Evolutionary conservation across 2,797 vertebrate genomes (phyloP).

Genomic region (Sciurus vulgaris): DNA sequence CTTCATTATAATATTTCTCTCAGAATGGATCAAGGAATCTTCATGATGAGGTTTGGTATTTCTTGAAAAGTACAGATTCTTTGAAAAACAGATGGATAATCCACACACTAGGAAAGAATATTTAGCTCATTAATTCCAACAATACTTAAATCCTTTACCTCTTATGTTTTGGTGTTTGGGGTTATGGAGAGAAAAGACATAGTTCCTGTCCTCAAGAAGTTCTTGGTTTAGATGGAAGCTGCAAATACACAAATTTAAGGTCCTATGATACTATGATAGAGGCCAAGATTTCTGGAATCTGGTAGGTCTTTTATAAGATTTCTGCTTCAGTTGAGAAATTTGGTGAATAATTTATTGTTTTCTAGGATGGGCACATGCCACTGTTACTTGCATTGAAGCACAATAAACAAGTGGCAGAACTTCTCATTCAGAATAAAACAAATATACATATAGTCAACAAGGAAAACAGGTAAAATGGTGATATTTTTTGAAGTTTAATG

Average conservation of each 20-base stretch:
- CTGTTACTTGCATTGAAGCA: constrained; percentile 88
- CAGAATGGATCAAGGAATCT: background rate
- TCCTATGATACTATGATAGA: background rate
- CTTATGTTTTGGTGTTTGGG: background rate
- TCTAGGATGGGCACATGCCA: constrained; percentile 92
- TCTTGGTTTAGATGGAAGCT: background rate
- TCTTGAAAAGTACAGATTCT: background rate
- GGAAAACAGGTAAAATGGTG: too few relatives aligned
- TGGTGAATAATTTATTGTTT: constrained; percentile 50
- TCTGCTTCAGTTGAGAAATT: background rate
- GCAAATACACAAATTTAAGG: background rate
- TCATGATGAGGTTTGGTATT: background rate
- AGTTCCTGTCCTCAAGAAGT: background rate
- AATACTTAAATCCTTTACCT: background rate
- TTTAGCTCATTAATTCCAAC: background rate
- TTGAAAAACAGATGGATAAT: background rate
- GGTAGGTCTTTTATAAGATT: background rate
- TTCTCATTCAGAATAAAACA: too few relatives aligned
- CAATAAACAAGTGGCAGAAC: too few relatives aligned
- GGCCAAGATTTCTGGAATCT: background rate
- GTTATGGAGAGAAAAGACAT: background rate
- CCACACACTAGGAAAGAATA: background rate
- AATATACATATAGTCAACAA: too few relatives aligned
- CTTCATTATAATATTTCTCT: background rate
- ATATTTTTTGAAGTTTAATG: too few relatives aligned